Conservation (phyloP, 2,113 vertebrate genomes). For the Phocoena sinus region DNA sequence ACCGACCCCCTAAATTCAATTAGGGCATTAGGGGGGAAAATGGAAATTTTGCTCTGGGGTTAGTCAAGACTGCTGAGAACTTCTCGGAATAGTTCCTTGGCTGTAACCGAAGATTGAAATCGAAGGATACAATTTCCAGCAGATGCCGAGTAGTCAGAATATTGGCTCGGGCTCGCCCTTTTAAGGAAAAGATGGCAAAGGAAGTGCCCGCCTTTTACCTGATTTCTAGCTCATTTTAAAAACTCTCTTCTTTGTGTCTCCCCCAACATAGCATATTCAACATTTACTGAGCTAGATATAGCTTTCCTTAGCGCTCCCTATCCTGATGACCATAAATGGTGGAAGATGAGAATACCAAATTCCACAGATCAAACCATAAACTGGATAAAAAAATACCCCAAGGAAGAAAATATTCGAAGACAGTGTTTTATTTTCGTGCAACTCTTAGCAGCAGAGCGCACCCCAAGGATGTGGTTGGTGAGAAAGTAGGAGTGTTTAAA, state of each 20-base stretch:
- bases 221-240: neutral
- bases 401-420: neutral
- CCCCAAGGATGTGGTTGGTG: slow-evolving; percentile 77
- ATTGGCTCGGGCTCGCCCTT: neutral
- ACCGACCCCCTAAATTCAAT: slow-evolving; percentile 77
- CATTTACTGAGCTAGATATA: neutral
- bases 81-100: slow-evolving; percentile 56
- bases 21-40: slow-evolving; percentile 67
- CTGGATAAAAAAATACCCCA: neutral
- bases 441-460: neutral
- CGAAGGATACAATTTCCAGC: slow-evolving; percentile 42
- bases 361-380: neutral
- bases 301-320: neutral
- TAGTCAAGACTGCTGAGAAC: slow-evolving; percentile 47
- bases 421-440: neutral
- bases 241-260: neutral
- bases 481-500: slow-evolving; percentile 74
- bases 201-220: neutral
- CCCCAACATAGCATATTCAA: neutral
- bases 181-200: neutral
- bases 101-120: slow-evolving; percentile 43
- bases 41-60: slow-evolving; percentile 76
- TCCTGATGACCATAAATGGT: neutral
- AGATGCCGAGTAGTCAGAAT: neutral
- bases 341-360: neutral